Conservation (phyloP, 2,797 vertebrate genomes). For the Myoxocephalus aenaeus region DNA sequence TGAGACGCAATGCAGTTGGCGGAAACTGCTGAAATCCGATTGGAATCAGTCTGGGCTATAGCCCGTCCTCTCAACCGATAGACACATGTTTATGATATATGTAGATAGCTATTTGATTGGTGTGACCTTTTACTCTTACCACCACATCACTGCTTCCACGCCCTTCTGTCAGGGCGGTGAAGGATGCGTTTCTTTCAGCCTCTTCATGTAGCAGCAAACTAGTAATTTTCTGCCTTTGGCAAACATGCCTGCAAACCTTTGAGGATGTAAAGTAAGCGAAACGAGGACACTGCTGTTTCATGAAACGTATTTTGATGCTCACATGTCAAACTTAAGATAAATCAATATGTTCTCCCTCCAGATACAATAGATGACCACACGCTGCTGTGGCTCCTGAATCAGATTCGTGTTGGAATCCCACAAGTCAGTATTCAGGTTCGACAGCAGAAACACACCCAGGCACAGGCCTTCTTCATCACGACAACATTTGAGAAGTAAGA, state of each 20-base stretch:
- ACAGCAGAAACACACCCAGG: slow-evolving; percentile 90
- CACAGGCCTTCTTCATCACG: slow-evolving; percentile 93
- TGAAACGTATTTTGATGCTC: neutral
- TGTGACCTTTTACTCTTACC: slow-evolving; percentile 26
- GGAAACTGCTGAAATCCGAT: neutral
- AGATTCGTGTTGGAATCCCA: slow-evolving; percentile 91
- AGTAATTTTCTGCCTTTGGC: neutral
- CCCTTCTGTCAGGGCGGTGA: slow-evolving; percentile 11
- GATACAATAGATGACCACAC: slow-evolving; percentile 92
- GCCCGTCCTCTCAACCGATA: neutral
- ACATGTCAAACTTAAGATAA: neutral
- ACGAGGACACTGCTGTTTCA: neutral
- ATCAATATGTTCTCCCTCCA: slow-evolving; percentile 51
- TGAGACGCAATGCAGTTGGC: neutral
- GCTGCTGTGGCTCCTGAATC: slow-evolving; percentile 93
- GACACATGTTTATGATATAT: slow-evolving; percentile 13
- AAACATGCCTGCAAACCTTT: neutral
- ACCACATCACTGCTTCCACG: slow-evolving; percentile 3
- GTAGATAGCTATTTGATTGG: slow-evolving; percentile 15
- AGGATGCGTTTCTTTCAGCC: slow-evolving; percentile 4
- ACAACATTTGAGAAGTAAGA: slow-evolving; percentile 92
- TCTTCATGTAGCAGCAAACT: slow-evolving; percentile 14
- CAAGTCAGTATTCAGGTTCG: slow-evolving; percentile 93
- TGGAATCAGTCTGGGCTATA: neutral
- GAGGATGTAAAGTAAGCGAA: neutral